Evolutionary conservation across 2,113 vertebrate species (phyloP).

Genomic region (Mandrillus leucophaeus): DNA sequence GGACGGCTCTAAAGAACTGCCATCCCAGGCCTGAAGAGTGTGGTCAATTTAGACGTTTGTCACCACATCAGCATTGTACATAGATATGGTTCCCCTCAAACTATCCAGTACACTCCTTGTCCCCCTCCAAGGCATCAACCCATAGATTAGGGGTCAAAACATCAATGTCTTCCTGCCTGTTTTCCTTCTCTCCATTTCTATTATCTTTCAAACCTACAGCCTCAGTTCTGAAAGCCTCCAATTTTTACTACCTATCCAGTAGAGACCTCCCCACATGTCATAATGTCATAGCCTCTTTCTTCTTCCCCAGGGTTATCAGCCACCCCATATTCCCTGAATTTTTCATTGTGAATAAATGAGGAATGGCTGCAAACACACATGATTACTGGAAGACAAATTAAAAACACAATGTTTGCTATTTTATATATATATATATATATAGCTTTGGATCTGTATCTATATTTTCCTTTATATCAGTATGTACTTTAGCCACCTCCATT

Average conservation of each 20-base stretch:
- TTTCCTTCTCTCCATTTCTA: neutral
- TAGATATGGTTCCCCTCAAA: neutral
- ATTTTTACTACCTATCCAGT: neutral
- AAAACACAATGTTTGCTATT: neutral
- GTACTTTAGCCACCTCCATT: neutral
- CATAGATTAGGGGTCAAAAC: neutral
- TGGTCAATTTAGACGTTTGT: neutral
- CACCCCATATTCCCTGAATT: neutral
- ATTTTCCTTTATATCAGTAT: neutral
- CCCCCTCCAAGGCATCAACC: neutral
- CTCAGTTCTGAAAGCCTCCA: neutral
- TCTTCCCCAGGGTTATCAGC: neutral
- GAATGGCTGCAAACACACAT: neutral
- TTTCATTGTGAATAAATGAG: neutral
- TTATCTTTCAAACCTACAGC: neutral
- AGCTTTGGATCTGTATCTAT: neutral
- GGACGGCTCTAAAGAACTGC: neutral
- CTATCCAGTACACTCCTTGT: neutral
- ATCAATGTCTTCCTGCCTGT: neutral
- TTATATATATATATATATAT: neutral
- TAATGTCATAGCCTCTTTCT: neutral
- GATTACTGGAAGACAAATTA: neutral
- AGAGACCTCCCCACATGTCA: neutral
- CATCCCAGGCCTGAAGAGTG: neutral
- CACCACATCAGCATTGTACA: neutral